Evolutionary conservation across 2,113 vertebrate species (phyloP).

Genomic region (Hemiprocne comata): DNA sequence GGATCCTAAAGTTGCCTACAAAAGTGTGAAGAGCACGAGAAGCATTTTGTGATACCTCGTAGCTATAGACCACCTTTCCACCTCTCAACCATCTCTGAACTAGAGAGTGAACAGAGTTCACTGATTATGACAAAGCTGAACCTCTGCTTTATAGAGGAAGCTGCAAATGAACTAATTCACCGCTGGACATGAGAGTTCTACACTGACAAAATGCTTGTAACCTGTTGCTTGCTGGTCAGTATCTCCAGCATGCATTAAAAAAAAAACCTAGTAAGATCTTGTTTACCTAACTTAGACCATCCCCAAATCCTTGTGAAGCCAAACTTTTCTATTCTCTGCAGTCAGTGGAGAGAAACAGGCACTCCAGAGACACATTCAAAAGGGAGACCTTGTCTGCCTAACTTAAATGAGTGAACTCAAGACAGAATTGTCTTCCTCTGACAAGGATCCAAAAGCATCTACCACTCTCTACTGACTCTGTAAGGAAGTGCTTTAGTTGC

Average conservation of each 20-base stretch:
- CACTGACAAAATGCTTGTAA: slow-evolving; percentile 1
- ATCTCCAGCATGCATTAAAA: not conserved
- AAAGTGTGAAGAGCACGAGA: not conserved
- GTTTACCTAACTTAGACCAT: not conserved
- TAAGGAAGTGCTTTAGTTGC: not conserved
- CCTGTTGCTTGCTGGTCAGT: not conserved
- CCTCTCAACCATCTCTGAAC: not conserved
- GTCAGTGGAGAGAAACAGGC: not conserved
- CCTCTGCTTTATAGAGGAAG: not conserved
- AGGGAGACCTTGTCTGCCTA: not conserved
- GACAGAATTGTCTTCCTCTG: not conserved
- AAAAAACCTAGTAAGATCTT: too few relatives aligned
- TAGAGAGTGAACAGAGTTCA: not conserved
- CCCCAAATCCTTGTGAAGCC: not conserved
- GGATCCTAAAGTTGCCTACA: not conserved
- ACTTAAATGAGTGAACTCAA: not conserved
- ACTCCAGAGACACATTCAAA: not conserved
- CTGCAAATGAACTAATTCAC: not conserved
- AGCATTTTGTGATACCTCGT: not conserved
- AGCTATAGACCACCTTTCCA: not conserved
- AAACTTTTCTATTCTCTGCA: not conserved
- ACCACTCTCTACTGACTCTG: not conserved
- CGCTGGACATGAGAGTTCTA: not conserved
- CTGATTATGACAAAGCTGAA: not conserved
- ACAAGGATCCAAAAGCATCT: not conserved